phyloP scores from a whole-genome alignment of 2,113 vertebrate genomes.

The Jaculus jaculus region DNA sequence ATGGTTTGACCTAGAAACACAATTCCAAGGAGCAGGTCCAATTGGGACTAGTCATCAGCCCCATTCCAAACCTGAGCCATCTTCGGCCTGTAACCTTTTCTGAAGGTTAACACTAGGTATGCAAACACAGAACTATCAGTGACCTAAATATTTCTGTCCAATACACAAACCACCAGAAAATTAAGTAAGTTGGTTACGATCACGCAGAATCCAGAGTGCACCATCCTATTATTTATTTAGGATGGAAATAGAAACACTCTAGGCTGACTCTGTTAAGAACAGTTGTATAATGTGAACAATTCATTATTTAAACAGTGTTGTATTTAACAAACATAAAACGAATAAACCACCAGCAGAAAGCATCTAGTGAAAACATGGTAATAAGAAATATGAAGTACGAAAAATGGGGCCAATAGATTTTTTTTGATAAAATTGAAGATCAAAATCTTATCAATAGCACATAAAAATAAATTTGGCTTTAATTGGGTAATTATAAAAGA shows the following conservation, averaged over 20 bases:
- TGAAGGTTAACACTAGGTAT: background rate
- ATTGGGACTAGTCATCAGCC: background rate
- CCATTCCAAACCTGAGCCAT: background rate
- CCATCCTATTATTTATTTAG: background rate
- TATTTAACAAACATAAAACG: background rate
- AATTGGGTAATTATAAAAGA: no score
- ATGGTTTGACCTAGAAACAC: background rate
- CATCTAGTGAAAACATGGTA: constrained; percentile 17
- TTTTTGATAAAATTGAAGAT: no score
- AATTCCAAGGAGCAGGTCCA: background rate
- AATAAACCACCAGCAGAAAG: background rate
- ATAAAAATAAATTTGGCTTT: no score
- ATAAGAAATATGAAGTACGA: background rate
- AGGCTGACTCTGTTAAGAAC: background rate
- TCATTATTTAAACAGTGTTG: background rate
- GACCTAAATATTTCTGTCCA: background rate
- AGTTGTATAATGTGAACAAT: background rate
- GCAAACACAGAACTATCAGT: background rate
- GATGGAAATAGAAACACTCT: background rate
- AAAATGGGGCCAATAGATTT: background rate
- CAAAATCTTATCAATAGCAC: no score
- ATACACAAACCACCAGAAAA: background rate
- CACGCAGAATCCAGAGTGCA: background rate
- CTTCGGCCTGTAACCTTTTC: background rate
- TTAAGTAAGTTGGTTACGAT: background rate